Evolutionary conservation across 2,888 invertebrate species (phyloP).

Genomic region (Alsophila aescularia): DNA sequence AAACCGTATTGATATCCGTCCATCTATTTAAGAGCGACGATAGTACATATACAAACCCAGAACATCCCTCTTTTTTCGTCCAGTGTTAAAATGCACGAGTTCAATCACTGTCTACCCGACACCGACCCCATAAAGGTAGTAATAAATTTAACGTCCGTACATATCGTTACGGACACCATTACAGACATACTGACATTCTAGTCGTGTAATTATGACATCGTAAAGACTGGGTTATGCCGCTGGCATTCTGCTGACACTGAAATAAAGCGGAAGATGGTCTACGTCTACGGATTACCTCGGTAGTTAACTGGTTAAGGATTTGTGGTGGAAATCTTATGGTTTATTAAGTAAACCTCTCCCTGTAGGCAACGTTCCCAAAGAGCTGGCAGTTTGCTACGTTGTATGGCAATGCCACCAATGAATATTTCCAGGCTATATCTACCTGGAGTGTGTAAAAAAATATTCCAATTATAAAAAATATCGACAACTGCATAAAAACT

Average conservation of each 20-base stretch:
- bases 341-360: too few relatives aligned
- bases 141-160: constrained; percentile 16
- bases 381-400: too few relatives aligned
- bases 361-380: neutral
- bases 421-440: too few relatives aligned
- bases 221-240: constrained; percentile 10
- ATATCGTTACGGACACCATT: constrained; percentile 14
- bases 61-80: too few relatives aligned
- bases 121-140: constrained; percentile 6
- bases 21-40: too few relatives aligned
- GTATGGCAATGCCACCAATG: too few relatives aligned
- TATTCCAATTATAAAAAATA: too few relatives aligned
- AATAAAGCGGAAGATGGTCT: neutral
- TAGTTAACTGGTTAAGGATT: neutral
- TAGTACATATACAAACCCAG: too few relatives aligned
- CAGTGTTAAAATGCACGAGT: too few relatives aligned
- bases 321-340: neutral
- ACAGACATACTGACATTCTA: constrained; percentile 13
- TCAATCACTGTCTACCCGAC: neutral
- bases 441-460: too few relatives aligned
- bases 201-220: constrained; percentile 14
- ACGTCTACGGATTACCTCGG: neutral
- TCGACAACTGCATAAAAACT: too few relatives aligned
- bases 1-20: too few relatives aligned
- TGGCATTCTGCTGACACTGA: constrained; percentile 1